A percentile compares a stretch with the other conserved stretches of the same genome.
phyloP scores from a whole-genome alignment of 2,888 invertebrate genomes.

The Nomada fabriciana region DNA sequence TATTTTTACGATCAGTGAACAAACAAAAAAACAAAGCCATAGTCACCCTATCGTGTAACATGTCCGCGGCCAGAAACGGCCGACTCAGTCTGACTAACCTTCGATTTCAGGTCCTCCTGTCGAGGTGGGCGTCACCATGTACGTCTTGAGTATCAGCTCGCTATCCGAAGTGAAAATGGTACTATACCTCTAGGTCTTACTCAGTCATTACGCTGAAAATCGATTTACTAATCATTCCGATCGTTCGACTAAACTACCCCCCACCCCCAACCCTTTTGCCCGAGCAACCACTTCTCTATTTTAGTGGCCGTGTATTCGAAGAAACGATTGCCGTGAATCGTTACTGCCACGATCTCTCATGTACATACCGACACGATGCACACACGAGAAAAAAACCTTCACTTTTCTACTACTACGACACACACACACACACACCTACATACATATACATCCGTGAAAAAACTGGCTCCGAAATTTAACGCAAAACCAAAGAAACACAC shows the following conservation, averaged over 20 bases:
- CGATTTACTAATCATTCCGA: slow-evolving; percentile 68
- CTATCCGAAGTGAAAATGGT: slow-evolving; percentile 94
- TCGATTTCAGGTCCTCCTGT: slow-evolving; percentile 90
- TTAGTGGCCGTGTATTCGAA: slow-evolving; percentile 68
- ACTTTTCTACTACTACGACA: not conserved
- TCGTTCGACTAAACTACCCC: slow-evolving; percentile 66
- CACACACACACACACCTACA: not conserved
- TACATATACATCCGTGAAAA: slow-evolving; percentile 1
- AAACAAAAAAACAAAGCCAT: slow-evolving; percentile 58
- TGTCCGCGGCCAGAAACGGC: slow-evolving; percentile 73
- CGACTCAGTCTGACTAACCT: slow-evolving; percentile 84
- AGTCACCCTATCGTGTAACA: slow-evolving; percentile 70
- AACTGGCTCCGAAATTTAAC: slow-evolving; percentile 1
- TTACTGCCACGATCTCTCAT: slow-evolving; percentile 54
- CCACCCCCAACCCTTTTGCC: slow-evolving; percentile 39
- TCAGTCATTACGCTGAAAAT: slow-evolving; percentile 77
- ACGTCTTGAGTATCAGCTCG: slow-evolving; percentile 93
- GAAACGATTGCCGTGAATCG: slow-evolving; percentile 57
- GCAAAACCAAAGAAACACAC: slow-evolving; percentile 33
- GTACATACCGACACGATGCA: slow-evolving; percentile 5
- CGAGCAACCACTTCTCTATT: slow-evolving; percentile 64
- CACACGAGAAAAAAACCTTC: slow-evolving; percentile 8
- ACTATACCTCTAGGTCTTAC: slow-evolving; percentile 84
- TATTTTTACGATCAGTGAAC: slow-evolving; percentile 57
- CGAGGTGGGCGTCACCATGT: slow-evolving; percentile 93